Base-by-base conservation (phyloP, 2,113 vertebrate species). In the Megaleporinus macrocephalus region DNA sequence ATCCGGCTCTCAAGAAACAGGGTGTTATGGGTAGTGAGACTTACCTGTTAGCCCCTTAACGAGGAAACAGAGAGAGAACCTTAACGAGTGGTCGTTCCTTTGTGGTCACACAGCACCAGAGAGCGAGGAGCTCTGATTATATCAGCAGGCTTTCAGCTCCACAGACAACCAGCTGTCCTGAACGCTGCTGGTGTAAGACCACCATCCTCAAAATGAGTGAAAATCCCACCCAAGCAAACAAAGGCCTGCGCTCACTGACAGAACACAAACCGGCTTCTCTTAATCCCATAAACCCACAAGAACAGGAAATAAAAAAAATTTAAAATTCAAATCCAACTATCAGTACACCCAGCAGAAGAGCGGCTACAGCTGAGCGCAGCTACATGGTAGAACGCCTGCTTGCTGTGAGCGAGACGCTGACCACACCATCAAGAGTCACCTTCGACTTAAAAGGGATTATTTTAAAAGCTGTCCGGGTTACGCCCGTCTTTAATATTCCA, bases 1-100 rank as follows among this genome's bases (percentile, higher is more conserved):
- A 44, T 69, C 53, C 72, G 36, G 16, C 12, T 59, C 44, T 78
- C 36, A 69, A 24, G 61, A 71, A 72, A 10, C 74, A 15, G 51
- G 20, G 57, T 47, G 15, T 55, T 33, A 57, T 14, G 9, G 14
- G 20, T 3, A 51, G 63, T 63, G 9, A 55, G 33, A 27, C 26
- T 44, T 30, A 65, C 18, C 20, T 63, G 44, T 18, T 5, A 30
- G 14, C 20, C 2, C 53, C 20, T 41, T 27, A 12, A 53, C 3
- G 36, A n/a, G n/a, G 11, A 10, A 30, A 1, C 4, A 73, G 7
- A 18, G 63, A 0, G 15, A 30, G 22, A 66, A 18, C 63, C 16
- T 36, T 1, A 33, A 30, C 15, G 11, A 12, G 14, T 27, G 27
- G 16, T 12, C 29, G 16, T 57, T 27, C 16, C n/a, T n/a, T 30